A percentile compares a stretch with the other conserved stretches of the same genome.
phyloP scores from a whole-genome alignment of 1,140 invertebrate genomes.

The Bombus waltoni region DNA sequence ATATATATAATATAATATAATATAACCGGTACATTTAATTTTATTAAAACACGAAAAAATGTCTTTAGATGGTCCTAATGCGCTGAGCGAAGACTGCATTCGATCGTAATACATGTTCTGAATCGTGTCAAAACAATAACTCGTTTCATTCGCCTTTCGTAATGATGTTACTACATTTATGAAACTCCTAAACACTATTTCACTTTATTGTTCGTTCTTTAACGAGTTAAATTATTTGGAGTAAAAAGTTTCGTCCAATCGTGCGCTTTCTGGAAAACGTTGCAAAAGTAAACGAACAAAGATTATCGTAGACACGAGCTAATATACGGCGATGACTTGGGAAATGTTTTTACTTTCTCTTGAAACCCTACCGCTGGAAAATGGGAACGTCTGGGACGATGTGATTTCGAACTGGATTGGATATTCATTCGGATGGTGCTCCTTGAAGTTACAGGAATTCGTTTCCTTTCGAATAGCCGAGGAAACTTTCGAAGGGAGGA shows the following conservation, averaged over 20 bases:
- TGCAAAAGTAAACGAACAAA: conserved; percentile 14
- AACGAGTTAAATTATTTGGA: too few relatives aligned
- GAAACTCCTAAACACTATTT: too few relatives aligned
- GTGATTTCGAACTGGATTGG: conserved; percentile 52
- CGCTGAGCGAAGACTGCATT: not conserved
- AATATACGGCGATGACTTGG: conserved; percentile 61
- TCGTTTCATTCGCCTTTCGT: too few relatives aligned
- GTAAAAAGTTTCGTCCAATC: not conserved
- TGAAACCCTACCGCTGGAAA: conserved; percentile 45
- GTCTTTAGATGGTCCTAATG: not conserved
- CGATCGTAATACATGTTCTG: not conserved
- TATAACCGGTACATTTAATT: not conserved
- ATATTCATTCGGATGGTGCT: conserved; percentile 51
- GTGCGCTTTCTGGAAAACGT: too few relatives aligned
- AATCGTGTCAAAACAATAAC: too few relatives aligned
- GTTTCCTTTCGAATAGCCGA: conserved; percentile 33
- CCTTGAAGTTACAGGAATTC: conserved; percentile 48
- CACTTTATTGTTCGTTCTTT: too few relatives aligned
- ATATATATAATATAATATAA: too few relatives aligned
- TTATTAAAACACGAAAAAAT: not conserved
- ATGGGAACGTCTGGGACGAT: conserved; percentile 44
- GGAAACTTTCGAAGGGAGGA: conserved; percentile 33
- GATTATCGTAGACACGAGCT: conserved; percentile 14
- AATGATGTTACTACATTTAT: too few relatives aligned
- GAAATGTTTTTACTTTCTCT: conserved; percentile 48